Percentiles rank a stretch among this genome's conserved stretches.
Evolutionary conservation across 2,888 invertebrate genomes (phyloP).

Genomic region (Capitulum mitella): DNA sequence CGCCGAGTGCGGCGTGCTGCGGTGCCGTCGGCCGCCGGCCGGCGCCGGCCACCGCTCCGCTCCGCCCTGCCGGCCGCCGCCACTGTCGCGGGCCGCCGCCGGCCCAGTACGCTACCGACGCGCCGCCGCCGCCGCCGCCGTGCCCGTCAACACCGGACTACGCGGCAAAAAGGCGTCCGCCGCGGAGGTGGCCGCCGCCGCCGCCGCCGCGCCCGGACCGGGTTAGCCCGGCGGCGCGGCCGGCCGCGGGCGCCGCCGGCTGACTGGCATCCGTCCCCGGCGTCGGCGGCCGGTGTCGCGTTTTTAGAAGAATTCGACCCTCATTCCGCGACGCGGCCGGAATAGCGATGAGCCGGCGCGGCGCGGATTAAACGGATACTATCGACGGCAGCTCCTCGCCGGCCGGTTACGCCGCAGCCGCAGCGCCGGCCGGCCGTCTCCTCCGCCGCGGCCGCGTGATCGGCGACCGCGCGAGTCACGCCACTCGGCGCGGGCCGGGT

Average conservation of each 20-base stretch:
- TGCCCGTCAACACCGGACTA: not conserved
- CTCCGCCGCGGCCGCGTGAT: too few relatives aligned
- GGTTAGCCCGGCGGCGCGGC: not conserved
- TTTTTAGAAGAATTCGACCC: conserved; percentile 23
- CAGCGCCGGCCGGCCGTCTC: too few relatives aligned
- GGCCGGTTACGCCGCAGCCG: not conserved
- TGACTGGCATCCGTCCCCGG: conserved; percentile 1
- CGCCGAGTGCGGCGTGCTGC: not conserved
- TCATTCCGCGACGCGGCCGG: not conserved
- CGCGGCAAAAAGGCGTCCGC: too few relatives aligned
- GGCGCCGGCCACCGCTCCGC: not conserved
- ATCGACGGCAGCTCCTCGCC: not conserved
- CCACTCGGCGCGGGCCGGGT: too few relatives aligned
- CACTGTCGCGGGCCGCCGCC: not conserved
- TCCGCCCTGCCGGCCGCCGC: not conserved
- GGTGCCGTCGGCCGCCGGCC: not conserved
- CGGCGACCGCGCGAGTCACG: too few relatives aligned
- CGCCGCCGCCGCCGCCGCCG: not conserved
- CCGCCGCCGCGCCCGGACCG: not conserved
- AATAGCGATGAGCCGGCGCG: conserved; percentile 1
- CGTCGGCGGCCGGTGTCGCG: not conserved
- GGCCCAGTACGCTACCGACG: not conserved
- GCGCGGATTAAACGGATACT: conserved; percentile 19
- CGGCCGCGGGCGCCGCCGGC: not conserved
- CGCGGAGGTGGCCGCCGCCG: not conserved